Evolutionary conservation across 2,113 vertebrate species (phyloP), one percentile per base, ranked within the genome.

Genomic region (Onychostoma macrolepis): DNA sequence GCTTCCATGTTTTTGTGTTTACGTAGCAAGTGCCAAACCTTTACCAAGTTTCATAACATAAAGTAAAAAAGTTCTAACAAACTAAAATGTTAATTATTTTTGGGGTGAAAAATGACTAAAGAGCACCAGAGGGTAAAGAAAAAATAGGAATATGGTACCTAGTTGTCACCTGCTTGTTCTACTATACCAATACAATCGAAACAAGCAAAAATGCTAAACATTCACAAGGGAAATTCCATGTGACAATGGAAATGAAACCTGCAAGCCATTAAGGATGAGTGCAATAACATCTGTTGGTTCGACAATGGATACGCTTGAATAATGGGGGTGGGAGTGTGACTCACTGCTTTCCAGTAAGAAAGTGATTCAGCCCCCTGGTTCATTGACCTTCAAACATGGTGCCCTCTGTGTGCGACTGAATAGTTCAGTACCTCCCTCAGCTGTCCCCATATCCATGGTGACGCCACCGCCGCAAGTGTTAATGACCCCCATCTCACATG

Each of bases 291-390:
- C 84, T 88, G 88, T 88, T 63, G 76, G 41, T 13, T 48, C 50
- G n/a, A 89, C 83, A 89, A 89, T 84, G 69, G 87, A 75, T n/a
- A 10, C 21, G 48, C 53, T 81, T 78, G n/a, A 85, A 80, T 61
- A 81, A 50, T 12, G 86, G 89, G 65, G 69, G 83, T 53, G 69
- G 87, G 89, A 83, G 76, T 80, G 83, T 90, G 88, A 90, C 83
- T 90, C 89, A 90, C 67, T 45, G 83, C 86, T 89, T 90, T 90
- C 88, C 89, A 90, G 89, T 90, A 90, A 90, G 80, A 41, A 74
- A 72, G 53, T 88, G 89, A 90, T 85, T 90, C 84, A 90, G 80
- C 63, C 84, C 87, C 86, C 80, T 21, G 43, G 45, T 86, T 80
- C 56, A 83, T 67, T 87, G 89, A 89, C 89, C 84, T 89, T 88